A percentile compares a stretch with the other conserved stretches of the same genome.
Evolutionary conservation across 2,797 vertebrate species (phyloP).

Genomic region (Bryconaethiops microstoma): DNA sequence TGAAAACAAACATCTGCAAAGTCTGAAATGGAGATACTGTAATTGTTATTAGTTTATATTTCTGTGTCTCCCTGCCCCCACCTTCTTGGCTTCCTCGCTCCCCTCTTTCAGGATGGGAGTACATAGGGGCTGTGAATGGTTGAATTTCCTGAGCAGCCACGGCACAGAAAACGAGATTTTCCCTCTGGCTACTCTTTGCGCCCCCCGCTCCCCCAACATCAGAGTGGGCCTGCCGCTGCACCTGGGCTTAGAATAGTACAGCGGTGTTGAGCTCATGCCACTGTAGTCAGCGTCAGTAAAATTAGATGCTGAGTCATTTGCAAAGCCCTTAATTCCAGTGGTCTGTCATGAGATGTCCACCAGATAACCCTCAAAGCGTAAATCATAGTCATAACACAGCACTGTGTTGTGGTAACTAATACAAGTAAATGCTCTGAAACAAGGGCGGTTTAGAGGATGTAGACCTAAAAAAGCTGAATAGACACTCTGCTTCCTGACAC

Average conservation of each 20-base stretch:
- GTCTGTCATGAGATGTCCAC: constrained; percentile 46
- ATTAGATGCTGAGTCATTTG: constrained; percentile 59
- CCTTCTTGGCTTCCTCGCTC: constrained; percentile 70
- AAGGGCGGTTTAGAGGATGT: constrained; percentile 60
- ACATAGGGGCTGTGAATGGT: constrained; percentile 77
- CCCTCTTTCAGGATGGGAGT: constrained; percentile 84
- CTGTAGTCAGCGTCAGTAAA: constrained; percentile 53
- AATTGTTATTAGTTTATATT: constrained; percentile 79
- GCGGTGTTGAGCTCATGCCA: constrained; percentile 48
- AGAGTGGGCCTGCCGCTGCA: constrained; percentile 53
- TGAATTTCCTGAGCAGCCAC: constrained; percentile 77
- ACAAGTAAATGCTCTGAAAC: constrained; percentile 48
- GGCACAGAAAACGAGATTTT: constrained; percentile 74
- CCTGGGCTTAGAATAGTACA: constrained; percentile 64
- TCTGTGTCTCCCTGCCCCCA: constrained; percentile 63
- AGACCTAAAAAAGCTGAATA: constrained; percentile 70
- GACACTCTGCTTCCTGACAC: constrained; percentile 73
- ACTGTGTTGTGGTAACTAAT: constrained; percentile 21
- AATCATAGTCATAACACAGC: constrained; percentile 46
- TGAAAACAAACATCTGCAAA: constrained; percentile 71
- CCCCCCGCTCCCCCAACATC: constrained; percentile 15
- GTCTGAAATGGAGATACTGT: constrained; percentile 73
- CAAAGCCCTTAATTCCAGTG: constrained; percentile 56
- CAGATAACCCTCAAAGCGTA: constrained; percentile 45
- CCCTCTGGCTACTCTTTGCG: constrained; percentile 64